Evolutionary conservation across 2,888 invertebrate genomes (phyloP), one percentile per base, ranked within the genome.

Genomic region (Lordiphosa fenestrarum): DNA sequence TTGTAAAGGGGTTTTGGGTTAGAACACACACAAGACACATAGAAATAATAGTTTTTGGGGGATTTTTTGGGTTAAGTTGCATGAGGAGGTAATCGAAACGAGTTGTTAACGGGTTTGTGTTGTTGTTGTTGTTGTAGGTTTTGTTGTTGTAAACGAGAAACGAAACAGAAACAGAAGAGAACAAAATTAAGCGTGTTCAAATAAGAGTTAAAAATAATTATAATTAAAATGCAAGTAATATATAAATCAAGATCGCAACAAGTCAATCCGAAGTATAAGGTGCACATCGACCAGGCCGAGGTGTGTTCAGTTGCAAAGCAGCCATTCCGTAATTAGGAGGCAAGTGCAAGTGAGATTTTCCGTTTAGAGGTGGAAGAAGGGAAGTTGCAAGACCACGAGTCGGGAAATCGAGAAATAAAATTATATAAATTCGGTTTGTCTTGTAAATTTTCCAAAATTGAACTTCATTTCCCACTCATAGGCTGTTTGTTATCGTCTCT

Each of bases 131-230:
- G 65, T 59, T 53, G 51, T 38, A 42, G 52, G 6, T 21, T 53
- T 53, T 49, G 44, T 55, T 60, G 50, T 65, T 66, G 72, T 63
- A 70, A 78, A 78, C 72, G 69, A 69, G 66, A 83, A 80, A 66
- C 58, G 56, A 74, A 76, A 71, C 60, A 71, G 69, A 74, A 76
- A 73, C 81, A 83, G 73, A 83, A 83, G 69, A 83, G 80, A 73
- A 76, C 67, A 73, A 82, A 73, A 78, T 71, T 70, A 83, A 76
- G 77, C 69, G 69, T 83, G 76, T 83, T 80, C 84, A 83, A 69
- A 83, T 51, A 67, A 52, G 25, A 62, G 47, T 56, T 41, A 53
- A 56, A 50, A 56, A 60, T 64, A 66, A 40, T 44, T 38, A 49
- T 30, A 52, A 41, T 25, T 46, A 51, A 55, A 49, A 64, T 63